Evolutionary conservation across 1,140 invertebrate genomes (phyloP), one percentile per base, ranked within the genome.

Genomic region (Monochamus saltuarius): DNA sequence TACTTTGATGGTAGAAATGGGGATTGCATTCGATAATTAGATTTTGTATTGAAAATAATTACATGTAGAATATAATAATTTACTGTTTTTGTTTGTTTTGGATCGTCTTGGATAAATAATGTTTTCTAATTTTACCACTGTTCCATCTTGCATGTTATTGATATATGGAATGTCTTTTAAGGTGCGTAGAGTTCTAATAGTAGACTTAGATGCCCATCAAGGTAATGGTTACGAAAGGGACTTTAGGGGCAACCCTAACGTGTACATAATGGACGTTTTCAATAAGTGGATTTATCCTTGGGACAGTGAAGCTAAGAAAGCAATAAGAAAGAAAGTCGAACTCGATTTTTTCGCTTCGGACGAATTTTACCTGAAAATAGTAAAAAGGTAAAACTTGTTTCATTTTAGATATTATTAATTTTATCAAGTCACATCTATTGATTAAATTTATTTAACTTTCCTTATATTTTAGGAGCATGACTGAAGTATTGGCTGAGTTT

Each of bases 191-290:
- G 86, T 86, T 9, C 90, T 95, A 88, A 94, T 95, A 70, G 83
- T 95, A 14, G 92, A 95, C 78, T 80, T 95, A 69, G 92, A 95
- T 81, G 92, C 92, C 34, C 92, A 95, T 81, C 87, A 89, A 80
- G 92, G 92, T 7, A 95, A 95, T 80, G 92, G 92, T 0, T 89
- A 94, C 77, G 88, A 90, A 67, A 80, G 83, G 4, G 92, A 95
- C 76, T 93, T 94, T 73, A 81, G 85, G 46, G 80, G 84, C 40
- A 83, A 88, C 56, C 70, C 79, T 1, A 84, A 87, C 64, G 87
- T 95, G 4, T 95, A 89, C 71, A 94, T 95, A 65, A 79, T 95
- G 80, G 92, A 95, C 75, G 85, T 94, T 63, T 95, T 91, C 75
- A 95, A 95, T 77, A 80, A 82, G 51, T 75, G 81, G 29, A 92